phyloP scores from a whole-genome alignment of 1,140 invertebrate genomes.

The Drosophila obscura region DNA sequence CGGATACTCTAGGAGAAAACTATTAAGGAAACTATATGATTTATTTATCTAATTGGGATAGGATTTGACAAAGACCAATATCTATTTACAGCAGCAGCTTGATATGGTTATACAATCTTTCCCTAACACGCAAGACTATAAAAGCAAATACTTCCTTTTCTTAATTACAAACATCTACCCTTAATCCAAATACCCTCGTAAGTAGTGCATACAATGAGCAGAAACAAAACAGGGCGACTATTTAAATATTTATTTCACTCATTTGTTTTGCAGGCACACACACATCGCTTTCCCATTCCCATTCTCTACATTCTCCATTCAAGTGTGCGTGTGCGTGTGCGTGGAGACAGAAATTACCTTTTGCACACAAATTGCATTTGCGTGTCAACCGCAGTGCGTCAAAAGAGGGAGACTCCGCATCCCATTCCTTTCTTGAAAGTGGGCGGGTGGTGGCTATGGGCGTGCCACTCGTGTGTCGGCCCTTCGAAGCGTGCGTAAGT shows the following conservation, averaged over 20 bases:
- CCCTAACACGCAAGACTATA: too few species aligned
- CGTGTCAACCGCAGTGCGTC: conserved; percentile 57
- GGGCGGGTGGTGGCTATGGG: neutral
- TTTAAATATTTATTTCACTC: conserved; percentile 63
- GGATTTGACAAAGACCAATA: too few species aligned
- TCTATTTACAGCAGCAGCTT: too few species aligned
- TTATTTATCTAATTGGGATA: too few species aligned
- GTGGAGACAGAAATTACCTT: conserved; percentile 57
- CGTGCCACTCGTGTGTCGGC: conserved; percentile 9
- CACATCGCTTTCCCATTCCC: neutral
- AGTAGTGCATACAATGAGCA: too few species aligned
- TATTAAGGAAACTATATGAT: too few species aligned
- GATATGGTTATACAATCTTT: too few species aligned
- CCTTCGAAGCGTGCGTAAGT: conserved; percentile 58
- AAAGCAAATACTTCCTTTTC: too few species aligned
- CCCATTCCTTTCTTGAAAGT: neutral
- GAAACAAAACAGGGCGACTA: conserved; percentile 25
- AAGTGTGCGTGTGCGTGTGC: conserved; percentile 4
- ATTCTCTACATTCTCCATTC: too few species aligned
- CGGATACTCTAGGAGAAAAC: too few species aligned
- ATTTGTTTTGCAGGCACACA: conserved; percentile 34
- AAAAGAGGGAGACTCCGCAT: neutral
- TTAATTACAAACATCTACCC: too few species aligned
- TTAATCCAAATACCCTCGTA: too few species aligned
- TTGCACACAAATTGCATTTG: conserved; percentile 75